Evolutionary conservation across 2,797 vertebrate genomes (phyloP).

Genomic region (Peromyscus melanophrys): DNA sequence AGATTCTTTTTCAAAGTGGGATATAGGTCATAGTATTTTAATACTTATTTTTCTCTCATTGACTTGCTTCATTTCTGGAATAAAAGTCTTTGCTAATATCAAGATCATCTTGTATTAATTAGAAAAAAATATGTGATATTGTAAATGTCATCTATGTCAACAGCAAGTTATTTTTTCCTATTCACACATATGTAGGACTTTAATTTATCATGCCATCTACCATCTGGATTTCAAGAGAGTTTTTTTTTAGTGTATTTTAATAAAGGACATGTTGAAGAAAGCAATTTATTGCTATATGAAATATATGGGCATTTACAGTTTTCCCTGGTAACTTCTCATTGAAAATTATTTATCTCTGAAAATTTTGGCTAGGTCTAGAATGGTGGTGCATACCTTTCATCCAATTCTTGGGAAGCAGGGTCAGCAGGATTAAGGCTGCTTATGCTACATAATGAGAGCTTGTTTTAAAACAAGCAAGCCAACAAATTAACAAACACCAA

Average conservation of each 20-base stretch:
- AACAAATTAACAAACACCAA: not conserved
- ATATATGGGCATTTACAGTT: slow-evolving; percentile 57
- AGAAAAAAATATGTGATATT: slow-evolving; percentile 82
- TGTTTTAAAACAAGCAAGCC: not conserved
- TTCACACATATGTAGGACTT: slow-evolving; percentile 75
- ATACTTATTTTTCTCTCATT: slow-evolving; percentile 47
- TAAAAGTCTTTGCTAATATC: slow-evolving; percentile 75
- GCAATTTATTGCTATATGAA: slow-evolving; percentile 52
- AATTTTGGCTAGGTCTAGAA: not conserved
- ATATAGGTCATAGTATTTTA: slow-evolving; percentile 29
- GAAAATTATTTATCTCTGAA: slow-evolving; percentile 58
- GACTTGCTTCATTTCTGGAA: slow-evolving; percentile 65
- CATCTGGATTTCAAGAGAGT: slow-evolving; percentile 79
- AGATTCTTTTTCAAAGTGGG: slow-evolving; percentile 48
- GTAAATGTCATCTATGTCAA: slow-evolving; percentile 84
- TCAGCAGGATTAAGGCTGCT: not conserved
- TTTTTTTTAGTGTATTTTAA: slow-evolving; percentile 82
- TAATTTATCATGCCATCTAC: slow-evolving; percentile 83
- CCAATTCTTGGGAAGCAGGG: not conserved
- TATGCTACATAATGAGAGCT: not conserved
- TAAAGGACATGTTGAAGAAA: slow-evolving; percentile 78
- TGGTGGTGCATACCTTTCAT: not conserved
- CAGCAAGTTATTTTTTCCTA: slow-evolving; percentile 74
- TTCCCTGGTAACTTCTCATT: slow-evolving; percentile 41
- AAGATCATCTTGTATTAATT: slow-evolving; percentile 80